A percentile compares a stretch with the other conserved stretches of the same genome.
Conservation (phyloP, 2,113 vertebrate species). For the Corythoichthys haematopterus region DNA sequence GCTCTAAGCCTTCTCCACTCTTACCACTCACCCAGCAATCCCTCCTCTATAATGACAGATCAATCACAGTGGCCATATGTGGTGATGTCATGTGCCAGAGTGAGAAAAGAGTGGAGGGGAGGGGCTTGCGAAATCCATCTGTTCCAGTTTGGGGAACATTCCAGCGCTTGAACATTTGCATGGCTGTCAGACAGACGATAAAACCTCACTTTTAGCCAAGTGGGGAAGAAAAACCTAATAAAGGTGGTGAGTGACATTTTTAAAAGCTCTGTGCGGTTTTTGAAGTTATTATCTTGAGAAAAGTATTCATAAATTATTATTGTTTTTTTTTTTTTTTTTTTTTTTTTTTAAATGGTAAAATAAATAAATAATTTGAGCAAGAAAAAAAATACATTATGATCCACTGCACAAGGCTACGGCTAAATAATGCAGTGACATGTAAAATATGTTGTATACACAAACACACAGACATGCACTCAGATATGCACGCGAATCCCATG, state of each 20-base stretch:
- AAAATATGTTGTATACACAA: constrained; percentile 9
- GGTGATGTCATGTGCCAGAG: constrained; percentile 65
- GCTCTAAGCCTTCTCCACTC: constrained; percentile 25
- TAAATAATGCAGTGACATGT: background rate
- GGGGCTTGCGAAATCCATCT: constrained; percentile 57
- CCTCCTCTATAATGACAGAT: constrained; percentile 58
- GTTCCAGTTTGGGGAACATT: constrained; percentile 58
- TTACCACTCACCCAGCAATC: constrained; percentile 38
- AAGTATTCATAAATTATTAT: background rate
- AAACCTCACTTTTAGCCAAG: constrained; percentile 36
- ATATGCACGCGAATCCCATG: constrained; percentile 13
- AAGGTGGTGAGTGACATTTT: background rate
- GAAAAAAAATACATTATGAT: background rate
- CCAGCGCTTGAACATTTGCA: constrained; percentile 64
- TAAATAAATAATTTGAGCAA: background rate
- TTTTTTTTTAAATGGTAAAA: background rate
- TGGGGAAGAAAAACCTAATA: background rate
- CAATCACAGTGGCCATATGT: constrained; percentile 61
- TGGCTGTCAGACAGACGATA: constrained; percentile 58
- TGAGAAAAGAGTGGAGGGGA: constrained; percentile 19
- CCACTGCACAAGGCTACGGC: background rate
- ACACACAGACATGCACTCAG: constrained; percentile 9
- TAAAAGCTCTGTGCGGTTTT: background rate
- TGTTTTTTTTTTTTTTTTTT: background rate
- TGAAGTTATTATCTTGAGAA: too few species aligned